Conservation (phyloP, 2,888 invertebrate species). For the Polia nebulosa region DNA sequence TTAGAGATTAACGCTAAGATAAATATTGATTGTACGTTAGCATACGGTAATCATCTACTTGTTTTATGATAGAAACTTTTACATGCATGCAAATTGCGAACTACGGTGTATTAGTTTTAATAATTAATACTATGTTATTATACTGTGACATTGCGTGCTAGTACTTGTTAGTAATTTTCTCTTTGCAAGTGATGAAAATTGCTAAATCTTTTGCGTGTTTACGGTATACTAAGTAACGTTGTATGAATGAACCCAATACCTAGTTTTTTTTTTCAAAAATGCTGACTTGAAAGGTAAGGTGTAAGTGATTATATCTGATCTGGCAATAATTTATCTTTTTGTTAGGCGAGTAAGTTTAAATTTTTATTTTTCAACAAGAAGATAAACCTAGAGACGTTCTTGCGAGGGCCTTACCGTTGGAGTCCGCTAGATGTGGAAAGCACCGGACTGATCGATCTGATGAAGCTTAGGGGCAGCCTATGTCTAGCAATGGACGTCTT, state of each 20-base stretch:
- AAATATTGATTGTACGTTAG: conserved; percentile 12
- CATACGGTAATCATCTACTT: not conserved
- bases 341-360: no score
- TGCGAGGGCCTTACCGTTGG: no score
- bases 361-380: no score
- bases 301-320: no score
- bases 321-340: no score
- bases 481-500: not conserved
- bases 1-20: conserved; percentile 18
- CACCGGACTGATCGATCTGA: not conserved
- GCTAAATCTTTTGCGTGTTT: conserved; percentile 34
- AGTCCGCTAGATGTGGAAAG: not conserved
- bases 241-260: not conserved
- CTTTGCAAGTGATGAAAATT: conserved; percentile 39
- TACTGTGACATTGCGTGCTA: conserved; percentile 30
- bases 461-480: not conserved
- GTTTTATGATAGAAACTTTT: conserved; percentile 22
- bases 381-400: no score
- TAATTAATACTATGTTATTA: conserved; percentile 24
- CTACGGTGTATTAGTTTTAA: conserved; percentile 22
- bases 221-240: conserved; percentile 4
- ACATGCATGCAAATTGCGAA: conserved; percentile 20
- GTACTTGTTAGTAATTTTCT: conserved; percentile 39
- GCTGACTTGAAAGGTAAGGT: no score
- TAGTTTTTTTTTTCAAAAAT: not conserved